Conservation (phyloP, 2,113 vertebrate species). For the Leiothrix lutea region DNA sequence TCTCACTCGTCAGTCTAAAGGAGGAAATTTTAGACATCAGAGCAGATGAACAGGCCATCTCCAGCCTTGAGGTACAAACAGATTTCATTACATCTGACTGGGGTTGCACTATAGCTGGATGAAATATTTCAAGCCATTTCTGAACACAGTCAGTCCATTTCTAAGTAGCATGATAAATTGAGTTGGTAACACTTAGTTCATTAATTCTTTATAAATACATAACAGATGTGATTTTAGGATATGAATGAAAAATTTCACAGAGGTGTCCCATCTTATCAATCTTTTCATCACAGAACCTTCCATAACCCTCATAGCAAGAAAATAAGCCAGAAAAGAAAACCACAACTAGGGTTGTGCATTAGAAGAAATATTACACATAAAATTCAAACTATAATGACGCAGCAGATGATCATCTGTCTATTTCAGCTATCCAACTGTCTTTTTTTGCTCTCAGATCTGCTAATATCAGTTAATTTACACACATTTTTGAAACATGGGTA, state of each 20-base stretch:
- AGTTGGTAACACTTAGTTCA: conserved; percentile 41
- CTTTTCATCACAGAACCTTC: conserved; percentile 43
- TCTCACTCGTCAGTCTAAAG: not conserved
- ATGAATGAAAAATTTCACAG: conserved; percentile 19
- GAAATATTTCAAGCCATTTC: conserved; percentile 13
- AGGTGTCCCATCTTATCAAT: not conserved
- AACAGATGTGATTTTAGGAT: conserved; percentile 16
- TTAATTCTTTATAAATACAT: conserved; percentile 52
- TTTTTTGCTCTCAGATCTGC: not conserved
- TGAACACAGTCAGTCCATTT: conserved; percentile 24
- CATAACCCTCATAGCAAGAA: conserved; percentile 15
- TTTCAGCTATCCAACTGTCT: not conserved
- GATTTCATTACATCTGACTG: not conserved
- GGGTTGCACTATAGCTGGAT: not conserved
- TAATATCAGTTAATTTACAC: not conserved
- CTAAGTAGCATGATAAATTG: conserved; percentile 8
- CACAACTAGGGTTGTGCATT: not conserved
- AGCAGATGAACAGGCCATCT: not conserved
- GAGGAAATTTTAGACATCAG: not conserved
- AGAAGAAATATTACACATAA: not conserved
- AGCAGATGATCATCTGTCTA: not conserved
- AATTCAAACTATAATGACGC: not conserved
- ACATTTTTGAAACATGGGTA: not conserved
- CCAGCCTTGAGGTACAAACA: not conserved
- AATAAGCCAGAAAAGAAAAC: conserved; percentile 17